Evolutionary conservation across 2,888 invertebrate genomes (phyloP).

Genomic region (Ormyrus thymus): DNA sequence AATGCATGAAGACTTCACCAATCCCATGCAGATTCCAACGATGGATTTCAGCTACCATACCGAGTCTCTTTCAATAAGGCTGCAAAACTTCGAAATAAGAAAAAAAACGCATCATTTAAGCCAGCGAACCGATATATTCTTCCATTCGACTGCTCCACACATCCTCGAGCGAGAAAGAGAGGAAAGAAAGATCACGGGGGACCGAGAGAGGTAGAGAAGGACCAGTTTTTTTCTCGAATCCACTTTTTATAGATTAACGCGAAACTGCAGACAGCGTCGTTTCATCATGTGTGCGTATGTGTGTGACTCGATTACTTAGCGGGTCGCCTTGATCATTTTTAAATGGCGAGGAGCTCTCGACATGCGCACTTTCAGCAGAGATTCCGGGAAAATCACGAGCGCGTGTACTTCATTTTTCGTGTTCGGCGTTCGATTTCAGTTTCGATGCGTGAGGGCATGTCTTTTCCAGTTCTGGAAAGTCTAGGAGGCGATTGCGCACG

Average conservation of each 20-base stretch:
- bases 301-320: background rate
- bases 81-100: background rate
- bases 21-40: too few species aligned
- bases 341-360: background rate
- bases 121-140: too few species aligned
- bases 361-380: background rate
- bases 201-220: background rate
- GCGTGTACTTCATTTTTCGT: too few species aligned
- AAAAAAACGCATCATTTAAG: too few species aligned
- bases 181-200: background rate
- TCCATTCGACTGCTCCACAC: background rate
- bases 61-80: too few species aligned
- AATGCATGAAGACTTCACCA: background rate
- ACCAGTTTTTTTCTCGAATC: slow-evolving; percentile 42
- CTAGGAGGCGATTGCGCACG: background rate
- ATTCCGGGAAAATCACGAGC: slow-evolving; percentile 15
- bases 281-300: slow-evolving; percentile 20
- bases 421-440: slow-evolving; percentile 9
- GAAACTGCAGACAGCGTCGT: slow-evolving; percentile 35
- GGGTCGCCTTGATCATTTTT: slow-evolving; percentile 17
- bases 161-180: background rate
- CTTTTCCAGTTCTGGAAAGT: slow-evolving; percentile 21
- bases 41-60: too few species aligned
- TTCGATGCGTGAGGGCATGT: background rate
- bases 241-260: slow-evolving; percentile 36